These are phyloP conservation scores for Chaenogobius annularis DNA, from an alignment of 2,113 vertebrate genomes.

Conservation along the genomic window DNA sequence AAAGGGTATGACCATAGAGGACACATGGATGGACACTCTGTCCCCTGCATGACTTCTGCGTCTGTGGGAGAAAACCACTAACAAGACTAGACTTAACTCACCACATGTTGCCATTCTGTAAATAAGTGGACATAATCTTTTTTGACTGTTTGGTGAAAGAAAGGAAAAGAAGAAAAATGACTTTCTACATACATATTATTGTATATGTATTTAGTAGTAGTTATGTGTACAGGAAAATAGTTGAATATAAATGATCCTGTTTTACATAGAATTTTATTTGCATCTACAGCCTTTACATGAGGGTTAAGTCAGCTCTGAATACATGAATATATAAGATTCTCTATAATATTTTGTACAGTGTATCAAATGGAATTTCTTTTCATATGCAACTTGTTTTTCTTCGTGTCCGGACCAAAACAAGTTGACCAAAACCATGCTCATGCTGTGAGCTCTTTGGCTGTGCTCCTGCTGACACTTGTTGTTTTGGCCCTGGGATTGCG, in stretches of 20 bases:
- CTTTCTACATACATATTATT: too few relatives aligned
- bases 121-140: neutral
- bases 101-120: too few relatives aligned
- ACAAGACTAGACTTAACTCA: neutral
- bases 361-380: conserved; percentile 9
- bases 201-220: too few relatives aligned
- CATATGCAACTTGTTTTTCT: conserved; percentile 1
- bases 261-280: too few relatives aligned
- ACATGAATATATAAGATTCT: neutral
- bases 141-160: too few relatives aligned
- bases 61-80: neutral
- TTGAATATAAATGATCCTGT: too few relatives aligned
- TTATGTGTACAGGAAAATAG: too few relatives aligned
- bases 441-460: conserved; percentile 8
- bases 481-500: conserved; percentile 4
- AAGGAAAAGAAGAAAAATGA: too few relatives aligned
- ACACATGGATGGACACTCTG: conserved; percentile 22
- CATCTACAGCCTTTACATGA: too few relatives aligned
- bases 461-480: conserved; percentile 9
- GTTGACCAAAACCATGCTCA: neutral
- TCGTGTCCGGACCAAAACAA: neutral
- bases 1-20: conserved; percentile 35
- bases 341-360: neutral
- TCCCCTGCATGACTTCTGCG: conserved; percentile 37
- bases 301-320: neutral